These are phyloP conservation scores for Luidia sarsii DNA, from an alignment of 53 echinoderm and acorn worm species.

Conservation along the genomic window DNA sequence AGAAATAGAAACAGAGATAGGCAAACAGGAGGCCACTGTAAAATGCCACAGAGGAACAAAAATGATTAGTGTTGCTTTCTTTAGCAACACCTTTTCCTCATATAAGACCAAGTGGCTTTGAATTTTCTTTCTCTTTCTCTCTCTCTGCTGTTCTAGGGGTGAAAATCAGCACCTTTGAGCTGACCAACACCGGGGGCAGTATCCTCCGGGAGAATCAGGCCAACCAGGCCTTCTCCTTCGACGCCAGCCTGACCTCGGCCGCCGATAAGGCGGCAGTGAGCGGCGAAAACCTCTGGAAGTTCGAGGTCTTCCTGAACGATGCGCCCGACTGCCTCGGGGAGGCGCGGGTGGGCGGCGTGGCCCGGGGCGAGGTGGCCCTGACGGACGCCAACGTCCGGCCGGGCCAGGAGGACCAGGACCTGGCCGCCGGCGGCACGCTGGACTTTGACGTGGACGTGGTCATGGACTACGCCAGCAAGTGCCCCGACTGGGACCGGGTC, in stretches of 20 bases:
- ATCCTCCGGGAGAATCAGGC: constrained; percentile 46
- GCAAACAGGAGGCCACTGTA: too few species aligned
- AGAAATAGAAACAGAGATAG: too few species aligned
- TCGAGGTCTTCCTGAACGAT: constrained; percentile 37
- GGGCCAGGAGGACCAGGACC: constrained; percentile 40
- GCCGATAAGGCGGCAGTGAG: background rate
- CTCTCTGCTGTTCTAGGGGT: constrained; percentile 32
- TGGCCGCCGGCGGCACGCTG: constrained; percentile 49
- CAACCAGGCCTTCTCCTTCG: constrained; percentile 39
- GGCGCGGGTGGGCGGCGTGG: too few species aligned
- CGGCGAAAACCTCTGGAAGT: constrained; percentile 42
- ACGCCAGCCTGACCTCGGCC: constrained; percentile 29
- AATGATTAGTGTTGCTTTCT: too few species aligned
- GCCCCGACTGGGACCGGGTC: constrained; percentile 15
- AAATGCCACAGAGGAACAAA: too few species aligned
- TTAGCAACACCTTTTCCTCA: too few species aligned
- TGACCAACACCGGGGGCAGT: constrained; percentile 7
- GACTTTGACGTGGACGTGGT: constrained; percentile 36
- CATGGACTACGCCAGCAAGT: constrained; percentile 37
- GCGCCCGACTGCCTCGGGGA: constrained; percentile 32
- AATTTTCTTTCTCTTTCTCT: too few species aligned
- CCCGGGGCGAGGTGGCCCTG: constrained; percentile 19
- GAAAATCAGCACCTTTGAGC: constrained; percentile 6
- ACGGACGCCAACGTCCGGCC: background rate
- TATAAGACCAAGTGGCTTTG: too few species aligned